Base-by-base conservation (phyloP, 2,113 vertebrate species). In the Naja naja region DNA sequence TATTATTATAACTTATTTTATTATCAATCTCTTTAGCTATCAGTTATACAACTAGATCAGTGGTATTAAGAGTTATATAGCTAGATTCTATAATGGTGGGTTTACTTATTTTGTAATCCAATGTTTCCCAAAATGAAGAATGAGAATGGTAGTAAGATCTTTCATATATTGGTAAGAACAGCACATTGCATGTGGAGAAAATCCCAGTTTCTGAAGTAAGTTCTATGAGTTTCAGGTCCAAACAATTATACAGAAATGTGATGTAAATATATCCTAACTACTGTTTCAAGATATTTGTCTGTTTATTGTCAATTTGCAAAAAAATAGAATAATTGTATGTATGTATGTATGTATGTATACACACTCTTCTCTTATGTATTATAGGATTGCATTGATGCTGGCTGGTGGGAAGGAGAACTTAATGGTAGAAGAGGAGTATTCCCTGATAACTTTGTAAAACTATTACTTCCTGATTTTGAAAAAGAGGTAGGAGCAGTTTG, bases 361-460 rank as follows among this genome's bases (percentile, higher is more conserved):
- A n/a, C 27, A 6, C 25, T 55, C 25, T 92, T 7, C 25, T 55
- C 52, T 92, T 7, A 54, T 95, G 0, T 97, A 93, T 95, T 91
- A 27, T 97, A 99, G 99, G 99, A 99, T 16, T 99, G 99, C 94
- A 98, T 99, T 1, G 99, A 99, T 52, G 98, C 98, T 1, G 99
- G 99, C 89, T 99, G 99, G 99, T 99, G 99, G 99, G 98, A 99
- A 98, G 99, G 99, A 64, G 99, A 99, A 95, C 96, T 99, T 93
- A 98, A 98, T 5, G 98, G 99, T 92, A 97, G 98, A 94, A 97
- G 98, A 95, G 99, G 99, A 34, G 99, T 99, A 34, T 99, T 99
- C 96, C 99, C 99, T 9, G 99, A 99, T 94, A 99, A 99, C 96
- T 99, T 99, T 95, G 99, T 99, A 94, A 99, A 99, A 97, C 97